These are phyloP conservation scores for Apostichopus californicus DNA, from an alignment of 35 echinoderm and acorn worm species.

Conservation along the genomic window DNA sequence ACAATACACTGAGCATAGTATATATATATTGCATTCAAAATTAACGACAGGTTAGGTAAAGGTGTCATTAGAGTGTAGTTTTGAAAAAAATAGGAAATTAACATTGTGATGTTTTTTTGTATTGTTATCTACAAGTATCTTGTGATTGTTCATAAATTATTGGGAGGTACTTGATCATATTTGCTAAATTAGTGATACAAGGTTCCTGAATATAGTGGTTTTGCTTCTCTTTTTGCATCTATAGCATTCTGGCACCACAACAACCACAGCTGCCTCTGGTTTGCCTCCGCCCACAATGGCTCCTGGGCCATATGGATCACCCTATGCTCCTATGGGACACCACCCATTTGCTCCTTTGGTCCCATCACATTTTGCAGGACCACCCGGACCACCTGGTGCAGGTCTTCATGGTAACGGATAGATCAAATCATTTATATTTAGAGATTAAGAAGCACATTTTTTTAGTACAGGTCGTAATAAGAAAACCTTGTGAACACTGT, in stretches of 20 bases:
- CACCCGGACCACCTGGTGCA: slow-evolving; percentile 19
- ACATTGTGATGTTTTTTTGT: too few relatives aligned
- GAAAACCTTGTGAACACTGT: too few relatives aligned
- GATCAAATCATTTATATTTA: too few relatives aligned
- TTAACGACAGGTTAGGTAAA: too few relatives aligned
- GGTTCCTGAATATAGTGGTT: background rate
- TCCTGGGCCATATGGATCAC: slow-evolving; percentile 27
- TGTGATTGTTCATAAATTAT: background rate
- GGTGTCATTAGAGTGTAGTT: too few relatives aligned
- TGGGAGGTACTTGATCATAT: background rate
- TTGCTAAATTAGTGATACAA: background rate
- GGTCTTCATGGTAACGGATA: slow-evolving; percentile 4
- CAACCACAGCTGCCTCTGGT: slow-evolving; percentile 28
- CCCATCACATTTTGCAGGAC: slow-evolving; percentile 10
- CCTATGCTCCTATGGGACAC: slow-evolving; percentile 12
- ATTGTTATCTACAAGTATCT: too few relatives aligned
- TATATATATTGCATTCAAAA: too few relatives aligned
- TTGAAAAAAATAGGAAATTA: too few relatives aligned
- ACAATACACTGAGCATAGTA: too few relatives aligned
- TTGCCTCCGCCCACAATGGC: slow-evolving; percentile 7
- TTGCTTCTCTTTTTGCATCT: background rate
- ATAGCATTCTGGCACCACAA: slow-evolving; percentile 54
- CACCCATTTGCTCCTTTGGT: slow-evolving; percentile 38
- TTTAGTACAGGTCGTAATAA: too few relatives aligned
- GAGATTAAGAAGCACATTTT: too few relatives aligned